Percentiles rank a stretch among this genome's conserved stretches.
phyloP scores from a whole-genome alignment of 2,113 vertebrate species.

The Dascyllus trimaculatus region DNA sequence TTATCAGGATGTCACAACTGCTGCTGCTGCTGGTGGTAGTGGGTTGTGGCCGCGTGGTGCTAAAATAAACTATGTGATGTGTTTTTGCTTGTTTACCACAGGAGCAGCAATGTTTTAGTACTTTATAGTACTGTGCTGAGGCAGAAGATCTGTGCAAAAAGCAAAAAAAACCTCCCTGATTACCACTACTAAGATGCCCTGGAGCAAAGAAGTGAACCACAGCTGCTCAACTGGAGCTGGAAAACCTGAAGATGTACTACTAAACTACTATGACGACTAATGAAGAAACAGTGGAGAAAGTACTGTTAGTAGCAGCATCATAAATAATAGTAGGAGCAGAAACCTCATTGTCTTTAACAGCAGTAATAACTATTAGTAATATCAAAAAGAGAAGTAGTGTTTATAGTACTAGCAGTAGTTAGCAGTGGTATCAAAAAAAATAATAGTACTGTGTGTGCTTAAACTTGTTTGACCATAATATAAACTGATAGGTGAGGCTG shows the following conservation, averaged over 20 bases:
- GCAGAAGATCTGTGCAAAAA: not conserved
- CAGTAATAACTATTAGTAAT: not conserved
- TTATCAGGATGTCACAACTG: constrained; percentile 40
- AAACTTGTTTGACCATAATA: too few species aligned
- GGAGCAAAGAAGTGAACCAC: constrained; percentile 16
- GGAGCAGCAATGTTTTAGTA: not conserved
- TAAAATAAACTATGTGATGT: not conserved
- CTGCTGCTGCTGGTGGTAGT: not conserved
- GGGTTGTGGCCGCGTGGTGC: not conserved
- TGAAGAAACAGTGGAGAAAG: not conserved
- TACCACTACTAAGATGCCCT: constrained; percentile 12
- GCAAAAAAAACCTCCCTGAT: constrained; percentile 1
- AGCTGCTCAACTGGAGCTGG: constrained; percentile 10
- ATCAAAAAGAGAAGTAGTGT: not conserved
- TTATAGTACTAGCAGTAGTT: not conserved
- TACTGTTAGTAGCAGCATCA: not conserved
- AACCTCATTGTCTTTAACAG: not conserved
- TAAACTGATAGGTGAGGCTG: not conserved
- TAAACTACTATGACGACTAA: not conserved
- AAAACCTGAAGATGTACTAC: not conserved
- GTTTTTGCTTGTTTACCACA: not conserved
- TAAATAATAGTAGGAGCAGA: not conserved
- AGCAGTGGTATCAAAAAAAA: too few species aligned
- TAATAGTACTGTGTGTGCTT: too few species aligned
- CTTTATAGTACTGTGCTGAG: not conserved